Base-by-base conservation (phyloP, 92 coral and sea anemone species). In the Porites cylindrica region DNA sequence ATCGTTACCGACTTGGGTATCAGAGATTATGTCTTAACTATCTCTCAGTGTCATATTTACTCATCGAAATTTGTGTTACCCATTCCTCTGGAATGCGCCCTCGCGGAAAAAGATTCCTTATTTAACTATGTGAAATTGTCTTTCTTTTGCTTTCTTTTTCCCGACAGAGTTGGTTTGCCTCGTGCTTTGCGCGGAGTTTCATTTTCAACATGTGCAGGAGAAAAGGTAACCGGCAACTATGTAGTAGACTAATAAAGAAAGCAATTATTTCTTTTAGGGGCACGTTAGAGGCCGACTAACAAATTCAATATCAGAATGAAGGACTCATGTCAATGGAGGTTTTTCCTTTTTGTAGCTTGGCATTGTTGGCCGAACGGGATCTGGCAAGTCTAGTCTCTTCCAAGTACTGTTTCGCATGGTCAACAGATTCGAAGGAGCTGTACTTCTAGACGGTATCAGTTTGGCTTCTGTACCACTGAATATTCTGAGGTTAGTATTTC, bases 301-400 rank as follows among this genome's bases (percentile, higher is more conserved):
- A 2, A 10, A 59, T 59, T 11, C 13, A 59, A 17, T 59, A 59
- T 59, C 17, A 59, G 13, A 11, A 11, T 12, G 18, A 17, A 17
- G 8, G 63, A 17, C 63, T 59, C 6, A 0, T 38, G 26, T 17
- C n/a, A 4, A 52, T 20, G 21, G 10, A 12, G 2, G 77, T 23
- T 72, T 51, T 17, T 79, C 76, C 18, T 77, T 16, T 14, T 75
- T 65, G 20, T 84, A 95, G 99, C 86, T 97, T 54, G 99, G 99
- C 26, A 97, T 97, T 77, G 99, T 97, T 32, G 99, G 99, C 43
- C 98, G 99, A 70, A 97, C 99, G 14, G 99, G 99, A 21, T 97
- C 98, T 53, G 99, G 99, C 18, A 97, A 97, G 77, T 97, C 99
- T 38, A 97, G 98, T 86, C 92, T 97, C 54, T 94, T 97, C 77